These are phyloP conservation scores for Lasioglossum pauxillum DNA, from an alignment of 2,888 invertebrate genomes.

Conservation along the genomic window DNA sequence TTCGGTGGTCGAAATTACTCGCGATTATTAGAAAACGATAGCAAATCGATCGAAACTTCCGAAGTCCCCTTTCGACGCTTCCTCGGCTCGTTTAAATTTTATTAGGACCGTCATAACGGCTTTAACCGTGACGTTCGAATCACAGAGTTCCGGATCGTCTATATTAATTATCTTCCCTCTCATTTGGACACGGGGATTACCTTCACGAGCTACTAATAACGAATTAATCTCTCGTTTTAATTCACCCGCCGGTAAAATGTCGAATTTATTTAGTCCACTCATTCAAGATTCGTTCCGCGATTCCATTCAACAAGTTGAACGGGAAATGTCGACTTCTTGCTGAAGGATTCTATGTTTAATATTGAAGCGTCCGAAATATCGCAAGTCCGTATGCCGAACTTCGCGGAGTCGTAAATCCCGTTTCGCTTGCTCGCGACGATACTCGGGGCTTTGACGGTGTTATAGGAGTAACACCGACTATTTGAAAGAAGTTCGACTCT, in stretches of 20 bases:
- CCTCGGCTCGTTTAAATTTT: neutral
- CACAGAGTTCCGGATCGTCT: neutral
- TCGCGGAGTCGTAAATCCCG: too few species aligned
- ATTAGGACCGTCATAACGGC: neutral
- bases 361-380: too few species aligned
- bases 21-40: neutral
- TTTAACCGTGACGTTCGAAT: neutral
- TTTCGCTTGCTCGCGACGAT: too few species aligned
- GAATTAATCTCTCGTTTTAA: neutral
- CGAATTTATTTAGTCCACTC: neutral
- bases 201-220: neutral
- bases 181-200: neutral
- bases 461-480: too few species aligned
- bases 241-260: neutral
- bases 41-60: neutral
- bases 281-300: neutral
- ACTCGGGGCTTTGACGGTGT: too few species aligned
- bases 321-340: neutral
- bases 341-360: too few species aligned
- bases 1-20: neutral
- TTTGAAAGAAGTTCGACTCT: too few species aligned
- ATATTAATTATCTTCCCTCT: conserved; percentile 15
- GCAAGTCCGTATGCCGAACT: too few species aligned
- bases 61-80: conserved; percentile 19
- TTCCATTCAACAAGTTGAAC: neutral